These are phyloP conservation scores for Egretta garzetta DNA, from an alignment of 2,113 vertebrate genomes.

Conservation along the genomic window DNA sequence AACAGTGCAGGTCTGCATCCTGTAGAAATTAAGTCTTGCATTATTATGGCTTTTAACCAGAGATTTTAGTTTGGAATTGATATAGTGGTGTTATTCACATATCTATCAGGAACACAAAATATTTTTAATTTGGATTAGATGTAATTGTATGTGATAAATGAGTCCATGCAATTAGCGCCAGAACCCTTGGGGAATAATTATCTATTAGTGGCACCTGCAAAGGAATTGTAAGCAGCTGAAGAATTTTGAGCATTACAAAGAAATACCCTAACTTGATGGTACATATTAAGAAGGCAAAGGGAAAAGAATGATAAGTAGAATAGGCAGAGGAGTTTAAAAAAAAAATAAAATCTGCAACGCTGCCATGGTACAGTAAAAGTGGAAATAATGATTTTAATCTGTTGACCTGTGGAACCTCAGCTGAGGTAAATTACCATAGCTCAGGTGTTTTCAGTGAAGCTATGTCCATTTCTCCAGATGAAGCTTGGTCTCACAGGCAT, in stretches of 20 bases:
- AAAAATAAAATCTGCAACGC: not conserved
- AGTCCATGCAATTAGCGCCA: conserved; percentile 31
- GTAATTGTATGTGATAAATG: conserved; percentile 64
- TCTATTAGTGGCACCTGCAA: conserved; percentile 29
- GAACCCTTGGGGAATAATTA: conserved; percentile 57
- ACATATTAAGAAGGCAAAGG: conserved; percentile 8
- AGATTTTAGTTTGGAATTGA: conserved; percentile 49
- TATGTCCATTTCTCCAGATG: not conserved
- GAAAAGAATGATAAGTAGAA: not conserved
- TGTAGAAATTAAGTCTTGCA: conserved; percentile 17
- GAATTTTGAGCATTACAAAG: conserved; percentile 41
- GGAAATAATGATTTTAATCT: not conserved
- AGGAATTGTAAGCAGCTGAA: conserved; percentile 57
- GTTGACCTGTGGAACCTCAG: not conserved
- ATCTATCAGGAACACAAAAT: conserved; percentile 41
- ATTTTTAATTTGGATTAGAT: conserved; percentile 47
- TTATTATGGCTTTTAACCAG: conserved; percentile 44
- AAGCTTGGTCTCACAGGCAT: not conserved
- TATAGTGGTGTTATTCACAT: conserved; percentile 43
- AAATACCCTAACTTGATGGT: not conserved
- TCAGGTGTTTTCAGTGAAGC: not conserved
- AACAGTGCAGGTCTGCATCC: not conserved
- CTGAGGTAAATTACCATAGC: not conserved
- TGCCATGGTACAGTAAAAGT: not conserved
- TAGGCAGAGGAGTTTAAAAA: not conserved